Conservation (phyloP, 1,140 invertebrate genomes). For the Lamellibrachia luymesi region DNA sequence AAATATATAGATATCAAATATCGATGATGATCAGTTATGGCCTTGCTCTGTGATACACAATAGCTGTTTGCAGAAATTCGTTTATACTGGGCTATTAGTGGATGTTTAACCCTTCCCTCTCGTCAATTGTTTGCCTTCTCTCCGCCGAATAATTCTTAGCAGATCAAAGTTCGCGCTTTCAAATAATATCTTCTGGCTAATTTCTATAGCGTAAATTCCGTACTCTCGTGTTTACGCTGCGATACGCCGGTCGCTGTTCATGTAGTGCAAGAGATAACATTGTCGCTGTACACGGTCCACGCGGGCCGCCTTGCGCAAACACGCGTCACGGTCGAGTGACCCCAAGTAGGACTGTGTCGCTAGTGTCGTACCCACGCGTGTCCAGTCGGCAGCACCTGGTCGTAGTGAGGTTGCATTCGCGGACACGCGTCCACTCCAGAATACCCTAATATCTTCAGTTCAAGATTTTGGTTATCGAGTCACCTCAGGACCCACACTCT, state of each 20-base stretch:
- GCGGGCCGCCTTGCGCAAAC: neutral
- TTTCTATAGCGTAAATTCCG: neutral
- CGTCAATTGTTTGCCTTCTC: neutral
- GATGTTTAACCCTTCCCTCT: neutral
- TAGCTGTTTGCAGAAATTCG: neutral
- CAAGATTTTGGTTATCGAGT: too few relatives aligned
- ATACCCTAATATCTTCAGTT: too few relatives aligned
- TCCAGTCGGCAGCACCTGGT: neutral
- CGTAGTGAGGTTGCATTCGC: neutral
- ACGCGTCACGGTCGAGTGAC: neutral
- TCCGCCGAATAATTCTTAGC: neutral
- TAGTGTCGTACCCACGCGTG: too few relatives aligned
- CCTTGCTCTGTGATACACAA: neutral
- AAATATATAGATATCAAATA: too few relatives aligned
- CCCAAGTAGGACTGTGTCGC: neutral
- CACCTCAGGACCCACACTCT: too few relatives aligned
- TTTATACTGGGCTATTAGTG: neutral
- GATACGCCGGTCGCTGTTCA: neutral
- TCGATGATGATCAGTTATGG: too few relatives aligned
- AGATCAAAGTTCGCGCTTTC: neutral
- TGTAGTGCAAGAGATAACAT: neutral
- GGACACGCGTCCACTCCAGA: neutral
- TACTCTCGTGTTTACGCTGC: neutral
- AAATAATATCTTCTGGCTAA: neutral
- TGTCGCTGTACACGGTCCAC: neutral